phyloP scores from a whole-genome alignment of 2,888 invertebrate genomes.

The Caenorhabditis uteleia region DNA sequence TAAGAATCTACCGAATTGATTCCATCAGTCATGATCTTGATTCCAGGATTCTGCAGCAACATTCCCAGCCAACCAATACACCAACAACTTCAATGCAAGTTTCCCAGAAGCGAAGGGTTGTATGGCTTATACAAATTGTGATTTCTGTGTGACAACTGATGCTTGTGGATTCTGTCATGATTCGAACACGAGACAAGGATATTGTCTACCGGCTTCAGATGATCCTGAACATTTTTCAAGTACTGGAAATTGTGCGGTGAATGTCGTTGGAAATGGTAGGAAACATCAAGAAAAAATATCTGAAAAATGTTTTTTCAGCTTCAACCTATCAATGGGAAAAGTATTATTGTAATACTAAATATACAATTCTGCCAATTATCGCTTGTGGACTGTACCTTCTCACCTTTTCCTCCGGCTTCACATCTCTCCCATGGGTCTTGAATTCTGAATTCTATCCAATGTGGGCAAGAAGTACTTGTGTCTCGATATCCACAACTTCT shows the following conservation, averaged over 20 bases:
- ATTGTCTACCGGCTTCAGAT: slow-evolving; percentile 20
- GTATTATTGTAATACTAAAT: slow-evolving; percentile 60
- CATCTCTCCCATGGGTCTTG: slow-evolving; percentile 74
- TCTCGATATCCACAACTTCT: slow-evolving; percentile 65
- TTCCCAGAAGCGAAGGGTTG: slow-evolving; percentile 19
- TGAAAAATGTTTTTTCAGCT: background rate
- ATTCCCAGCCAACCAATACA: slow-evolving; percentile 10
- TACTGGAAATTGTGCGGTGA: slow-evolving; percentile 22
- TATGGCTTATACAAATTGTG: slow-evolving; percentile 68
- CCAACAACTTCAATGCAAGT: slow-evolving; percentile 13
- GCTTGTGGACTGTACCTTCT: slow-evolving; percentile 63
- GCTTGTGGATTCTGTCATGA: slow-evolving; percentile 71
- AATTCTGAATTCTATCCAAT: slow-evolving; percentile 74
- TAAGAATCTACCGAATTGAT: background rate
- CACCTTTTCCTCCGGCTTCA: slow-evolving; percentile 42
- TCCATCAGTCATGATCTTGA: background rate
- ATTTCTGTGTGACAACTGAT: slow-evolving; percentile 70
- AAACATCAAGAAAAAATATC: background rate
- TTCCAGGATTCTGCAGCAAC: slow-evolving; percentile 17
- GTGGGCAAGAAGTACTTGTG: slow-evolving; percentile 74
- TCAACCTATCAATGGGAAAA: slow-evolving; percentile 25
- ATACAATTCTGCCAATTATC: slow-evolving; percentile 68
- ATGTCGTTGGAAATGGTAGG: too few relatives aligned
- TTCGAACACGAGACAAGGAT: slow-evolving; percentile 22
- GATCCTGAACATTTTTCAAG: slow-evolving; percentile 18